Evolutionary conservation across 2,888 invertebrate genomes (phyloP).

Genomic region (Glyphotaelius pellucidus): DNA sequence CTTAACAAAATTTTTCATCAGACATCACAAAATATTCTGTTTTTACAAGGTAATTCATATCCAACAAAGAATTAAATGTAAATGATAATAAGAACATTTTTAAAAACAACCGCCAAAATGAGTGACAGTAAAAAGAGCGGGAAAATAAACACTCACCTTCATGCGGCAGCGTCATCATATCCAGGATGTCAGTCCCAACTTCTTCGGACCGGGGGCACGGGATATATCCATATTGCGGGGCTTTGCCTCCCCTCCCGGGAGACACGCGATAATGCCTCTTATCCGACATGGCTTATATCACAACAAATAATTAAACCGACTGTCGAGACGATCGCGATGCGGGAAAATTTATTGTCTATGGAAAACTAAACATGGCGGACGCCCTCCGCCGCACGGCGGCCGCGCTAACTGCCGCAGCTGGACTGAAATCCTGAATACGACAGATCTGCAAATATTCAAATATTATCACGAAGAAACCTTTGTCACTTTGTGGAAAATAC

Average conservation of each 20-base stretch:
- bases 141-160: constrained; percentile 56
- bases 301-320: neutral
- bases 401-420: constrained; percentile 43
- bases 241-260: constrained; percentile 60
- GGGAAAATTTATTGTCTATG: constrained; percentile 16
- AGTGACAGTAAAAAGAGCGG: constrained; percentile 43
- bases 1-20: neutral
- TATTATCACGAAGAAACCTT: neutral
- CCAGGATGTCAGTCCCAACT: constrained; percentile 72
- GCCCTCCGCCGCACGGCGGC: constrained; percentile 43
- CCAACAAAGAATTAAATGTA: neutral
- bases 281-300: constrained; percentile 56
- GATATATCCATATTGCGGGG: constrained; percentile 74
- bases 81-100: neutral
- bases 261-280: constrained; percentile 63
- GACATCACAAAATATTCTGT: neutral
- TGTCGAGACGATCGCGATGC: neutral
- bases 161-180: constrained; percentile 51
- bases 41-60: neutral
- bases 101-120: constrained; percentile 11
- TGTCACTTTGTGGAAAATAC: neutral
- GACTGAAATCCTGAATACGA: constrained; percentile 25
- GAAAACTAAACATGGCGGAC: constrained; percentile 27
- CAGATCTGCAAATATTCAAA: no score
- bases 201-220: constrained; percentile 77